Evolutionary conservation across 2,113 vertebrate genomes (phyloP).

Genomic region (Theristicus caerulescens): DNA sequence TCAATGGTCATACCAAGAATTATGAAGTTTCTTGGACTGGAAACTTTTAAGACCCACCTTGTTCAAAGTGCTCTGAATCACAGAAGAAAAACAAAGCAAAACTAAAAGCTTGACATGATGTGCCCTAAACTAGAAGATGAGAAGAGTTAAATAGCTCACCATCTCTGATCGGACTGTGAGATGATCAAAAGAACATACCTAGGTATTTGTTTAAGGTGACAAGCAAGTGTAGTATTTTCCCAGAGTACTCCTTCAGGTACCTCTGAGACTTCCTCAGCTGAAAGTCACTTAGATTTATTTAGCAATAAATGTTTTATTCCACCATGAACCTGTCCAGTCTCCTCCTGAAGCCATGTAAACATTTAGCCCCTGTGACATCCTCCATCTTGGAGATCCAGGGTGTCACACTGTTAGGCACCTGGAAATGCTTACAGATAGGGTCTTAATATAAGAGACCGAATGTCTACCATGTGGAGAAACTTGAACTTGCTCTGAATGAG

Average conservation of each 20-base stretch:
- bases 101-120: neutral
- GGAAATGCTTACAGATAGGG: neutral
- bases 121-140: neutral
- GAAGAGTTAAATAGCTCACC: neutral
- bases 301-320: neutral
- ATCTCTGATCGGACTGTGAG: neutral
- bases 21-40: neutral
- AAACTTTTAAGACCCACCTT: neutral
- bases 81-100: neutral
- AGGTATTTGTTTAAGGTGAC: neutral
- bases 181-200: neutral
- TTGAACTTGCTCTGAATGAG: neutral
- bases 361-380: accelerated
- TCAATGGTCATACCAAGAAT: neutral
- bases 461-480: neutral
- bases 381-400: neutral
- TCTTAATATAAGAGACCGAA: neutral
- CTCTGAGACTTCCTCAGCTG: neutral
- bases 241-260: neutral
- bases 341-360: neutral
- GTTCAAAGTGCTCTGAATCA: neutral
- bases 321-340: neutral
- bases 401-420: neutral
- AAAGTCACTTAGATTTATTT: neutral
- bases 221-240: neutral